Conservation (phyloP, 2,797 vertebrate species). For the Platalea minor region DNA sequence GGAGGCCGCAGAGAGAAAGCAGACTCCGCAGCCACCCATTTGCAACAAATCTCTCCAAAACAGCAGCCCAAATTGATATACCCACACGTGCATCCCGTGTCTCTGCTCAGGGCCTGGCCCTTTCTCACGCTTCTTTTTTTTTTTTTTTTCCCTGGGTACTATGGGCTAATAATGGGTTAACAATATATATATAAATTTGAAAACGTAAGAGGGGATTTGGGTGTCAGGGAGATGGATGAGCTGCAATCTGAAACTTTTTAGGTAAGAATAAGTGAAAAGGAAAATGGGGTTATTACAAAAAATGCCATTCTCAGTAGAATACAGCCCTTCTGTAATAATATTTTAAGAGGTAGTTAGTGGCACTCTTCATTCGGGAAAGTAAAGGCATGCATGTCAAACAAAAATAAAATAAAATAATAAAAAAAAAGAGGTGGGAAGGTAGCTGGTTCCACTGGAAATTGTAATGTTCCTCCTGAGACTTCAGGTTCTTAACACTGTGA, state of each 20-base stretch:
- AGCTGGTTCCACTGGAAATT: neutral
- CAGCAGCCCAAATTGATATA: rapidly evolving
- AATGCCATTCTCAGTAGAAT: neutral
- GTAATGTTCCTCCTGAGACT: neutral
- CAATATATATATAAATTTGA: neutral
- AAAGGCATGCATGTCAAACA: neutral
- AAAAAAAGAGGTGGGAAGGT: neutral
- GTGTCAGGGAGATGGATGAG: conserved; percentile 42
- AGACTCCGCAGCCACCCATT: neutral
- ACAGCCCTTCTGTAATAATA: neutral
- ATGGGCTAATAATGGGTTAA: neutral
- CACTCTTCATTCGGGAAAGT: neutral
- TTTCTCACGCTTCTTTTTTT: neutral
- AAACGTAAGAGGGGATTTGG: conserved; percentile 6
- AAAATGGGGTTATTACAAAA: conserved; percentile 7
- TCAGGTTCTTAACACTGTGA: neutral
- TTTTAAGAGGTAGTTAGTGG: neutral
- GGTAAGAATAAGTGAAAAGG: conserved; percentile 28
- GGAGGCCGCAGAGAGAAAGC: neutral
- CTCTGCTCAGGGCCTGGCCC: neutral
- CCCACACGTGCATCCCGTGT: rapidly evolving
- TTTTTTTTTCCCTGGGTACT: neutral
- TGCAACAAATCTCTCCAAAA: neutral
- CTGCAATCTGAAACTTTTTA: conserved; percentile 31
- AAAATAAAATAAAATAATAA: neutral